Evolutionary conservation across 1,140 invertebrate genomes (phyloP).

Genomic region (Plectrocnemia conspersa): DNA sequence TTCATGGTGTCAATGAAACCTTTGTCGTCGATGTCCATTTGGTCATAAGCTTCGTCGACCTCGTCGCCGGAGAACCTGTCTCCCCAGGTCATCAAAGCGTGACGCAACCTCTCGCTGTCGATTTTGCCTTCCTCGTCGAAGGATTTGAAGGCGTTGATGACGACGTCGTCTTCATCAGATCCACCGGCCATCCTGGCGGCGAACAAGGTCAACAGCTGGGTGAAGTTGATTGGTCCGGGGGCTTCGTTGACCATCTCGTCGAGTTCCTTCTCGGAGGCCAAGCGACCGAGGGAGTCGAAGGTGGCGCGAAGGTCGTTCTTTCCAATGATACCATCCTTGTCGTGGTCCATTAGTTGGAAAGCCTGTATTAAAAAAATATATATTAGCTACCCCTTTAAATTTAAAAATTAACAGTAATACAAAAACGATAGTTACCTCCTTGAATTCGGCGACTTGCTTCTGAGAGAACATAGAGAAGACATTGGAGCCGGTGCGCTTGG

Average conservation of each 20-base stretch:
- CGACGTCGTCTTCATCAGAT: constrained; percentile 89
- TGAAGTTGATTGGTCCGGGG: constrained; percentile 92
- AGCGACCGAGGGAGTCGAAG: constrained; percentile 90
- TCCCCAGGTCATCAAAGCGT: constrained; percentile 91
- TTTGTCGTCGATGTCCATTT: constrained; percentile 90
- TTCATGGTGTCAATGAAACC: constrained; percentile 88
- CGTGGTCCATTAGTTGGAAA: constrained; percentile 97
- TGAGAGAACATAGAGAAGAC: constrained; percentile 95
- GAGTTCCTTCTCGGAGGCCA: constrained; percentile 84
- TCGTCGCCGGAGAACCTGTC: constrained; percentile 93
- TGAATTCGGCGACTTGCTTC: constrained; percentile 92
- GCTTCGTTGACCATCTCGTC: constrained; percentile 88
- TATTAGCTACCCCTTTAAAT: neutral
- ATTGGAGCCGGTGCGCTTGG: constrained; percentile 84
- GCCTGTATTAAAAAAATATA: constrained; percentile 56
- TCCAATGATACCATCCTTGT: constrained; percentile 96
- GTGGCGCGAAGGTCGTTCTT: constrained; percentile 93
- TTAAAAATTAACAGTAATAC: neutral
- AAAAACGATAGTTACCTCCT: constrained; percentile 64
- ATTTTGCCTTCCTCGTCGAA: constrained; percentile 90
- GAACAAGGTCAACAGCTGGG: constrained; percentile 87
- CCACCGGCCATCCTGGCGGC: constrained; percentile 79
- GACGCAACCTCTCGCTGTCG: constrained; percentile 85
- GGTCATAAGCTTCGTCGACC: constrained; percentile 91
- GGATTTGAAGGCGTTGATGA: constrained; percentile 91